Evolutionary conservation across 2,113 vertebrate genomes (phyloP).

Genomic region (Catagonus wagneri): DNA sequence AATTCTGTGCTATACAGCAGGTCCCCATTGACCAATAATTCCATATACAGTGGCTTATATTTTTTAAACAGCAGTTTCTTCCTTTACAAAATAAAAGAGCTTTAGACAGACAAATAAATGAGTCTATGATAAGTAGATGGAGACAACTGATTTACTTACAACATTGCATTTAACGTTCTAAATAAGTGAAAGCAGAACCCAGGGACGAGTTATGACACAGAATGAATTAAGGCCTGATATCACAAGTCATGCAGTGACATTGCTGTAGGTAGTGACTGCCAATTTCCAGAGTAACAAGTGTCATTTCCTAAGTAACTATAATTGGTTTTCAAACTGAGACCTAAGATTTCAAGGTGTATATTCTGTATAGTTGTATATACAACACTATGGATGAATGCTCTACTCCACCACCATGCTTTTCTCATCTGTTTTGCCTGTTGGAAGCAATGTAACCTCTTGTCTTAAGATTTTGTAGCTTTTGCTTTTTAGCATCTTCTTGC

Average conservation of each 20-base stretch:
- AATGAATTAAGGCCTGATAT: constrained; percentile 12
- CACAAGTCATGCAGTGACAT: not conserved
- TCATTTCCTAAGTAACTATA: constrained; percentile 37
- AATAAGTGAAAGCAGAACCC: constrained; percentile 45
- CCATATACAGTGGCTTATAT: not conserved
- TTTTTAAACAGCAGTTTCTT: constrained; percentile 50
- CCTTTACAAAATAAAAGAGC: constrained; percentile 11
- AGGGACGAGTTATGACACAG: constrained; percentile 1
- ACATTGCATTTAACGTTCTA: constrained; percentile 56
- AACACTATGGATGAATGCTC: not conserved
- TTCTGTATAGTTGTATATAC: not conserved
- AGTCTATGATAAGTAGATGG: constrained; percentile 17
- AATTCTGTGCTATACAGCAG: no score
- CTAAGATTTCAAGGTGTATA: not conserved
- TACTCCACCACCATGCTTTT: not conserved
- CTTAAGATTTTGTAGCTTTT: not conserved
- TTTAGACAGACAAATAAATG: constrained; percentile 44
- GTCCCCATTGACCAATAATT: no score
- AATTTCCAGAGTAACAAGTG: not conserved
- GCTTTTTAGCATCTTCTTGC: not conserved
- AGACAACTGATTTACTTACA: constrained; percentile 32
- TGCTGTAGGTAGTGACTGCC: not conserved
- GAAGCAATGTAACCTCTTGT: not conserved
- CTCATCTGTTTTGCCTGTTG: not conserved
- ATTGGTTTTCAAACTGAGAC: constrained; percentile 39